Conservation (phyloP, 2,888 invertebrate species). For the Drosophila formosana region DNA sequence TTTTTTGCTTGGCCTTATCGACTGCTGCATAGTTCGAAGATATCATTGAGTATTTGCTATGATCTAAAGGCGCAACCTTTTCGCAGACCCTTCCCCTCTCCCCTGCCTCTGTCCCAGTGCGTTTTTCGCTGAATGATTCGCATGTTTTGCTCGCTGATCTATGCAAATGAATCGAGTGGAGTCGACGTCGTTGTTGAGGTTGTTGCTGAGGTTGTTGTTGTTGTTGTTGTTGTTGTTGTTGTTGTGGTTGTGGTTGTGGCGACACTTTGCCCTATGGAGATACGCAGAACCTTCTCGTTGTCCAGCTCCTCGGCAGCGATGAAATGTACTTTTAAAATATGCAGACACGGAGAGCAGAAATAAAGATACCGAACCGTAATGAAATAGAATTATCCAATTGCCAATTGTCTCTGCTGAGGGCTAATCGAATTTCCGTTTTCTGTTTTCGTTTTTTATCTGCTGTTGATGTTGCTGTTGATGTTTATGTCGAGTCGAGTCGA, state of each 20-base stretch:
- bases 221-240: not conserved
- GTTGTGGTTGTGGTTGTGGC: not conserved
- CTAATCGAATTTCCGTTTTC: constrained; percentile 60
- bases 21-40: no score
- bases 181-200: constrained; percentile 2
- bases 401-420: constrained; percentile 44
- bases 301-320: not conserved
- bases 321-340: constrained; percentile 44
- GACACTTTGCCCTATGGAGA: constrained; percentile 66
- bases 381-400: constrained; percentile 45
- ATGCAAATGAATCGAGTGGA: constrained; percentile 48
- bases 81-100: not conserved
- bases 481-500: constrained; percentile 17
- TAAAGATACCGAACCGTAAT: not conserved
- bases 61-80: not conserved
- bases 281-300: constrained; percentile 20
- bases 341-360: constrained; percentile 9
- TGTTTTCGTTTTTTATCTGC: constrained; percentile 5
- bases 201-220: no score
- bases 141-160: constrained; percentile 51
- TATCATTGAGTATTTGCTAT: not conserved
- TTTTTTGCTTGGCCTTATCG: no score
- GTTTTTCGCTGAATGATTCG: constrained; percentile 13
- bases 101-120: not conserved
- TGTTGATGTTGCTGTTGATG: constrained; percentile 16